These are phyloP conservation scores for Muscicapa comitata DNA, from an alignment of 2,797 vertebrate species.

Conservation along the genomic window DNA sequence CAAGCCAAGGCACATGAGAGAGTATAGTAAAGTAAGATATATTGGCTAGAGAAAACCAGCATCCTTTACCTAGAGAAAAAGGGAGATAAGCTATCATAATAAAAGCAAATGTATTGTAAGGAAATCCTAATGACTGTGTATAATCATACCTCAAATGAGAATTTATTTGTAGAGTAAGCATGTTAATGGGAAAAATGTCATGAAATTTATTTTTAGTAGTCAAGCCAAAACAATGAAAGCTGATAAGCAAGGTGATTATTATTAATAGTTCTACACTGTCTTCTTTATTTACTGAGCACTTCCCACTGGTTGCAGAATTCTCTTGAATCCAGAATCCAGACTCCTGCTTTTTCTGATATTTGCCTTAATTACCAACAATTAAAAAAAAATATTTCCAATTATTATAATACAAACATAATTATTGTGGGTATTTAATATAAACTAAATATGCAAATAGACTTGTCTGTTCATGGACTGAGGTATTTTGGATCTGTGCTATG, in stretches of 20 bases:
- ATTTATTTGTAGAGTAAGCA: not conserved
- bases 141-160: not conserved
- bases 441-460: not conserved
- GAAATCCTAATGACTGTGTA: not conserved
- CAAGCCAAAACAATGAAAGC: not conserved
- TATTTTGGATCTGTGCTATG: not conserved
- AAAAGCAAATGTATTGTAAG: conserved; percentile 16
- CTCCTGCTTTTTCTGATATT: not conserved
- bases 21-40: conserved; percentile 18
- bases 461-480: not conserved
- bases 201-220: conserved; percentile 6
- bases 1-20: not conserved
- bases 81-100: conserved; percentile 45
- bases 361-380: not conserved
- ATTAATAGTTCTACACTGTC: not conserved
- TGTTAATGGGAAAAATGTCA: not conserved
- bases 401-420: not conserved
- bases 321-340: not conserved
- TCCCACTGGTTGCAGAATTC: not conserved
- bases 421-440: not conserved
- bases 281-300: not conserved
- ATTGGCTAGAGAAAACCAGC: not conserved
- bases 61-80: conserved; percentile 28
- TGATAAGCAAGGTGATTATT: not conserved
- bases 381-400: not conserved